Evolutionary conservation across 2,888 invertebrate species (phyloP).

Genomic region (Megamerina dolium): DNA sequence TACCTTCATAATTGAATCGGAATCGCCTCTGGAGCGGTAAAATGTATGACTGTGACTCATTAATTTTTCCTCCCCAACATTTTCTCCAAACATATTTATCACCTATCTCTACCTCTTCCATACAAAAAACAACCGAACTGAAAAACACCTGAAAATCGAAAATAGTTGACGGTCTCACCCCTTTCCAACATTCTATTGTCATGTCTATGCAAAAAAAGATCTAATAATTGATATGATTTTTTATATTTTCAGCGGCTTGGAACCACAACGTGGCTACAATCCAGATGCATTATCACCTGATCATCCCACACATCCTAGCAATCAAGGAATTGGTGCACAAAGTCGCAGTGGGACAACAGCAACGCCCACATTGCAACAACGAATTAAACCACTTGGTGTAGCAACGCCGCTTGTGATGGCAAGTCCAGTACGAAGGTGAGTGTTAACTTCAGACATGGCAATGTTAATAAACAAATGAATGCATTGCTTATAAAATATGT

Average conservation of each 20-base stretch:
- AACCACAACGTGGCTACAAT: conserved; percentile 59
- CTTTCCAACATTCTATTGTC: not conserved
- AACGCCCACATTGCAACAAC: conserved; percentile 84
- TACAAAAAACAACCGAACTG: too few species aligned
- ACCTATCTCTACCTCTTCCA: too few species aligned
- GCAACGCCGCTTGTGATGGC: conserved; percentile 82
- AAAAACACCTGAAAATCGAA: too few species aligned
- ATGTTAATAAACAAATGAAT: not conserved
- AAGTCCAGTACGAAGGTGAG: conserved; percentile 82
- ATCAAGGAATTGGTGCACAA: conserved; percentile 51
- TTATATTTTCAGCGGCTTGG: conserved; percentile 52
- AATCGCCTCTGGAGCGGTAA: too few species aligned
- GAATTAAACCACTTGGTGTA: conserved; percentile 83
- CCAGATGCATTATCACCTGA: conserved; percentile 58
- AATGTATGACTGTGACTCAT: too few species aligned
- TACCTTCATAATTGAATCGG: too few species aligned
- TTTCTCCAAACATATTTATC: too few species aligned
- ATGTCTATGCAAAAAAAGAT: not conserved
- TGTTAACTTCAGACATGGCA: too few species aligned
- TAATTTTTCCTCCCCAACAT: too few species aligned
- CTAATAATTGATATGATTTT: too few species aligned
- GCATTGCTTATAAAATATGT: not conserved
- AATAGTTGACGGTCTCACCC: too few species aligned
- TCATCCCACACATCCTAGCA: conserved; percentile 49
- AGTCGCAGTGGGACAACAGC: conserved; percentile 52